Conservation (phyloP, 2,888 invertebrate species). For the Drosophila merina region DNA sequence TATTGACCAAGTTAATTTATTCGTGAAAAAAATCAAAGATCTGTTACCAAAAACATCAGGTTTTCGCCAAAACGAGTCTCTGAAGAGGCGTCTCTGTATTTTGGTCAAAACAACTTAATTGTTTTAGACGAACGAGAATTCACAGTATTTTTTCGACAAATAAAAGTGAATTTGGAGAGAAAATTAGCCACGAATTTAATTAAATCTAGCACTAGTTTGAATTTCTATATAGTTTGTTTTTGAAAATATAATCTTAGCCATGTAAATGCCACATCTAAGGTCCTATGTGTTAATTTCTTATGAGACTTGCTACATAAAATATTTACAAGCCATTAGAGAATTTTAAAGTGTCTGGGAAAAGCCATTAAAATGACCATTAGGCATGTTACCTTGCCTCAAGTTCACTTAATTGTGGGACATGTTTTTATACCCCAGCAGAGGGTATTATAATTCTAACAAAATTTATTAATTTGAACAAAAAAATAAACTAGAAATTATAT, state of each 20-base stretch:
- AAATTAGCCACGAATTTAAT: background rate
- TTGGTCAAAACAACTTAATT: slow-evolving; percentile 37
- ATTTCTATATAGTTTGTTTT: background rate
- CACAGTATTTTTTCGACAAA: background rate
- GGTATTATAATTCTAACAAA: no score
- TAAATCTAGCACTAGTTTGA: background rate
- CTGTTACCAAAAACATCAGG: slow-evolving; percentile 29
- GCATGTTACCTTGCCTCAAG: slow-evolving; percentile 39
- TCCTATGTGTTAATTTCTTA: slow-evolving; percentile 29
- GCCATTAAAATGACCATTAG: slow-evolving; percentile 28
- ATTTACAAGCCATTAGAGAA: slow-evolving; percentile 53
- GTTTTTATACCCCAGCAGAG: background rate
- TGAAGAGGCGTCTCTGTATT: slow-evolving; percentile 15
- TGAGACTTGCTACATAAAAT: slow-evolving; percentile 23
- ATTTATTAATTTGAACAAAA: no score
- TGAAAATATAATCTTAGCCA: background rate
- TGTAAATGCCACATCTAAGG: slow-evolving; percentile 15
- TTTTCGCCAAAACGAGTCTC: slow-evolving; percentile 13
- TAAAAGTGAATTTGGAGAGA: background rate
- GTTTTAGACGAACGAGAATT: background rate
- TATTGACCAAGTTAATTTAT: slow-evolving; percentile 19
- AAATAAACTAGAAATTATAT: no score
- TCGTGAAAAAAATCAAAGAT: slow-evolving; percentile 4
- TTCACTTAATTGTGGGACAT: slow-evolving; percentile 20
- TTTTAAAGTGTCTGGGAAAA: slow-evolving; percentile 42